Evolutionary conservation across 1,140 invertebrate genomes (phyloP), one percentile per base, ranked within the genome.

Genomic region (Gryllus bimaculatus): DNA sequence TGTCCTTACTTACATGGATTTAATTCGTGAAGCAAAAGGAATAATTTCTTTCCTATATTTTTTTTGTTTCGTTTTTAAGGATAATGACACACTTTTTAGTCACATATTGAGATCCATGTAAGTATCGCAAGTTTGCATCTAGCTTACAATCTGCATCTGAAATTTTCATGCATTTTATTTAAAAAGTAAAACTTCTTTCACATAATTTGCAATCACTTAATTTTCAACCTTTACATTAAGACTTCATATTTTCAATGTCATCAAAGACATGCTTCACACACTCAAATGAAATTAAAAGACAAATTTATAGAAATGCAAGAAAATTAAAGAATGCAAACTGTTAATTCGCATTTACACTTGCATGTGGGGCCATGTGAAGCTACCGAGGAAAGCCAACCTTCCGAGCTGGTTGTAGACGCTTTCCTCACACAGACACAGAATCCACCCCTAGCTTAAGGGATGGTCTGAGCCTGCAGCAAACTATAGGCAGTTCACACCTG

Each of bases 381-480:
- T 21, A n/a, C n/a, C n/a, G n/a, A 75, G 74, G 76, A 39, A 26
- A 20, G 76, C 76, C 47, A 48, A 48, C 48, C 47, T 77, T 77
- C n/a, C n/a, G 39, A 77, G 21, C 47, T 48, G 76, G 47, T 76
- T n/a, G 47, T n/a, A 48, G 76, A 75, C 13, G n/a, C 18, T 48
- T 49, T 47, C 78, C 75, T 47, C n/a, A 82, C 84, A 86, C 87
- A 90, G 88, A 83, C 88, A 89, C 87, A 89, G 88, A 89, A 84
- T 89, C 88, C 86, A 90, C 84, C 86, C 85, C 87, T 84, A 74
- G 18, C 12, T 13, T 12, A 82, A 87, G 88, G 88, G 89, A 86
- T 89, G 86, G 87, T 89, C 88, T 86, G 86, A 88, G 88, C 86
- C 88, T 89, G 85, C 85, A 73, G 75, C 79, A 80, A 81, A 80